These are phyloP conservation scores for Catalaphyllia jardinei DNA, from an alignment of 64 coral and sea anemone genomes.

Conservation along the genomic window DNA sequence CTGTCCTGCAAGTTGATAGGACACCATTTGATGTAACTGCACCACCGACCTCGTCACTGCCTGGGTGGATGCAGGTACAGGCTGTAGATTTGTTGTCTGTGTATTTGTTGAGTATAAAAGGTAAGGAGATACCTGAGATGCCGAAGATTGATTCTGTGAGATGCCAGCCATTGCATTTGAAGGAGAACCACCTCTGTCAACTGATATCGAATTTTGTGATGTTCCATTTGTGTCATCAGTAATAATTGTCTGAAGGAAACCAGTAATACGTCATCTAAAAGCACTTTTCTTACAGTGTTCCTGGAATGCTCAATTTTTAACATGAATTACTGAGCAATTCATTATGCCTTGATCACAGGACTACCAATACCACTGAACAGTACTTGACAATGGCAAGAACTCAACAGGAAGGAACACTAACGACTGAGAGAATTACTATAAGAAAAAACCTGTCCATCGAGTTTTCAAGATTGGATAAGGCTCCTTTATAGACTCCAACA, in stretches of 20 bases:
- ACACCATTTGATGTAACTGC: slow-evolving; percentile 11
- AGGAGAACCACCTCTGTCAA: background rate
- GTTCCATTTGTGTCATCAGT: slow-evolving; percentile 23
- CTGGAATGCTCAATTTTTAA: too few species aligned
- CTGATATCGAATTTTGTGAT: background rate
- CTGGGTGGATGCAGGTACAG: background rate
- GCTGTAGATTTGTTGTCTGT: background rate
- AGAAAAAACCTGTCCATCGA: too few species aligned
- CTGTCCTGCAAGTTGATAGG: background rate
- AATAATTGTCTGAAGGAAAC: slow-evolving; percentile 43
- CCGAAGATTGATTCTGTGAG: background rate
- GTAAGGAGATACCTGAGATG: background rate
- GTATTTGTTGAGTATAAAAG: background rate
- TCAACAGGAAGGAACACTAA: too few species aligned
- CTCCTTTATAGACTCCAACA: too few species aligned
- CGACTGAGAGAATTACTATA: too few species aligned
- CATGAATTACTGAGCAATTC: too few species aligned
- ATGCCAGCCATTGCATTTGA: background rate
- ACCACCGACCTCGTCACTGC: background rate
- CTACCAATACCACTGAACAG: too few species aligned
- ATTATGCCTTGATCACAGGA: too few species aligned
- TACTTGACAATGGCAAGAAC: too few species aligned
- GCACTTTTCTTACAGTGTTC: too few species aligned
- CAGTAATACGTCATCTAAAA: background rate
- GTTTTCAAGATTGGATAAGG: too few species aligned